Base-by-base conservation (phyloP, 2,888 invertebrate genomes). In the Folsomia candida region DNA sequence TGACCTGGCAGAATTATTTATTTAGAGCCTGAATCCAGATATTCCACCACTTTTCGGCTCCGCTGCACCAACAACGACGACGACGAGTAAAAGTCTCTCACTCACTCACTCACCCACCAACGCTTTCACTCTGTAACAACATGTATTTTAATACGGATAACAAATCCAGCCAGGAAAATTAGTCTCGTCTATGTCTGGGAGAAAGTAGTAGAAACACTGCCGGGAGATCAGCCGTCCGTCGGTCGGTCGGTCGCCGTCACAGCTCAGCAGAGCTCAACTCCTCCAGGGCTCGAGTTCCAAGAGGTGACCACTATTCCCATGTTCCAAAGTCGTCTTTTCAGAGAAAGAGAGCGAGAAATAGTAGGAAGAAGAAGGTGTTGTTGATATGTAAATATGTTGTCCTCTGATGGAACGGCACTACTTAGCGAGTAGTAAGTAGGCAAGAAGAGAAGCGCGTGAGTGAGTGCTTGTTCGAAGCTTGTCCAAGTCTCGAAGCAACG, bases 401-500 rank as follows among this genome's bases (percentile, higher is more conserved):
- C n/a, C n/a, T n/a, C n/a, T 11, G 47, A 47, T 47, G 47, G 47
- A 47, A 47, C n/a, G n/a, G n/a, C n/a, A n/a, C n/a, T n/a, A n/a
- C n/a, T 47, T 47, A 47, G 18, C 9, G 47, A 47, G 18, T 9
- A 47, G 47, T 47, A 47, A 9, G 18, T 9, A 9, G 18, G 18
- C 9, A 47, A 47, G 47, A 47, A 47, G 47, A 47, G 47, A 11
- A 47, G 18, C 9, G 18, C 18, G 18, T 11, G 18, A 18, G 47
- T 47, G 47, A 11, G 47, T 11, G 47, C 18, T 47, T 47, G 47
- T 47, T 47, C 65, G 72, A 67, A 70, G 67, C 69, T 67, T n/a
- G n/a, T 70, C 73, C 65, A 70, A 62, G 70, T 65, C 73, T 73
- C 73, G 73, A 74, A 72, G 72, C 67, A 71, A 68, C 76, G 74